A percentile compares a stretch with the other conserved stretches of the same genome.
Conservation (phyloP, 2,113 vertebrate species). For the Zosterops lateralis region DNA sequence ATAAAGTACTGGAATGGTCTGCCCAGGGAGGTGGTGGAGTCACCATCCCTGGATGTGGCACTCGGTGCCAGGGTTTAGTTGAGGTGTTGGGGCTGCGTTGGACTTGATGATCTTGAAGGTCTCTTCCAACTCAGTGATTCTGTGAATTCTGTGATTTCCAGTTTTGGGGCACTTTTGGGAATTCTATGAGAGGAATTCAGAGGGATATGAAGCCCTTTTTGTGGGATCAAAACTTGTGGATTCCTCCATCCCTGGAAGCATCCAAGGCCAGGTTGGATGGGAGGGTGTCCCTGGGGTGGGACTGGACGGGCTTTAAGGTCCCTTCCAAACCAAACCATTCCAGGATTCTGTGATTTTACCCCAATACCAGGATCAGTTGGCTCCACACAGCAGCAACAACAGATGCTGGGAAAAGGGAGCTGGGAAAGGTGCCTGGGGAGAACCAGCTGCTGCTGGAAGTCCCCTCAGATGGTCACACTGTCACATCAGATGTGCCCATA, state of each 20-base stretch:
- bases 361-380: not conserved
- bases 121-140: too few species aligned
- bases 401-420: not conserved
- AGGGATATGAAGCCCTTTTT: not conserved
- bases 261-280: fast-evolving
- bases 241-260: fast-evolving
- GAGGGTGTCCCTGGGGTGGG: not conserved
- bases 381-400: not conserved
- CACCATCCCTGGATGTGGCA: too few species aligned
- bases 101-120: too few species aligned
- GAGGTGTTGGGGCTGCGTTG: too few species aligned
- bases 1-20: too few species aligned
- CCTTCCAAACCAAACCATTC: not conserved
- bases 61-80: too few species aligned
- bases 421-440: not conserved
- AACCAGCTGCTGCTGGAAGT: not conserved
- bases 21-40: too few species aligned
- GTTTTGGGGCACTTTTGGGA: not conserved
- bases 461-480: not conserved
- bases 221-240: not conserved
- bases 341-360: not conserved
- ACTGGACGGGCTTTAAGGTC: not conserved
- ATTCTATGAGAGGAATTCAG: not conserved
- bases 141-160: not conserved
- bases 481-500: not conserved